Evolutionary conservation across 2,888 invertebrate genomes (phyloP), one percentile per base, ranked within the genome.

Genomic region (Leucania comma): DNA sequence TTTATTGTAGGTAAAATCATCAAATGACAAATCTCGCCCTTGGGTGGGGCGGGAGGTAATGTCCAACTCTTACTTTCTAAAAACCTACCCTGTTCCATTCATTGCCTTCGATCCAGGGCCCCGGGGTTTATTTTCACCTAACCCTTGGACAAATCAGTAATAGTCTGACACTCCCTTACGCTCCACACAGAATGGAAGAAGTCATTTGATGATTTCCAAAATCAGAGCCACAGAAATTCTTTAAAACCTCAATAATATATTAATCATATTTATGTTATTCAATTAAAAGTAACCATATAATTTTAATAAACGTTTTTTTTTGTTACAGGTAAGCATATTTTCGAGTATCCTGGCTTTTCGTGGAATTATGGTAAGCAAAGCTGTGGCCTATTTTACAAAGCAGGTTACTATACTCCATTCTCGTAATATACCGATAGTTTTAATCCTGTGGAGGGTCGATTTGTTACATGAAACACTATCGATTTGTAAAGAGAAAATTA

Each of bases 261-360:
- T 42, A 24, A 17, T 70, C 24, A 50, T 29, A 42, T 10, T n/a
- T 9, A 29, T 26, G 17, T 51, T 42, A 35, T 53, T 26, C 10
- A 9, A 35, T 35, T 50, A 3, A 26, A 42, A 24, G 32, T 2
- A 17, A 29, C 3, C 10, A 24, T 17, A n/a, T n/a, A n/a, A 3
- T 72, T 56, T 17, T 71, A 75, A 68, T 57, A 10, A 65, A 17
- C 50, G 0, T 46, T 2, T 62, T 57, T 62, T 24, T 74, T 79
- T 71, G 65, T 79, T 79, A 17, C 80, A 80, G 79, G 79, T 79
- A 80, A 68, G 68, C 26, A 64, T 29, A 51, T 10, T 77, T 72
- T 53, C 48, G 8, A 38, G n/a, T 48, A 3, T 53, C 38, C 50
- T 56, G 10, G 2, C 22, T 50, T 58, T 56, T 14, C 17, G 24